Conservation (phyloP, 2,888 invertebrate species). For the Lumbricus terrestris region DNA sequence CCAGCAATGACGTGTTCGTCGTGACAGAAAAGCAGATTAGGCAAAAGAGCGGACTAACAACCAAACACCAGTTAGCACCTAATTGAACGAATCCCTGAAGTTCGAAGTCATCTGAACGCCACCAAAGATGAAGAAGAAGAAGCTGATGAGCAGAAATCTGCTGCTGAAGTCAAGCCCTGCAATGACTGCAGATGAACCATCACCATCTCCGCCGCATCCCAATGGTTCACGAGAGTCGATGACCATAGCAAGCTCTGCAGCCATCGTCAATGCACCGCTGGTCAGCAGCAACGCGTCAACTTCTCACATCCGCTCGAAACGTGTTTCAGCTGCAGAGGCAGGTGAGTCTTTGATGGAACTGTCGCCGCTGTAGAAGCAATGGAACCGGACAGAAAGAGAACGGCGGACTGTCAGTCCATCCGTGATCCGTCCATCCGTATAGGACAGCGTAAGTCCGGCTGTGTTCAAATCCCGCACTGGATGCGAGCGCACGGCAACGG, state of each 20-base stretch:
- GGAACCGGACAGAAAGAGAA: not conserved
- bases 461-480: not conserved
- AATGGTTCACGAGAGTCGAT: not conserved
- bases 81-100: no score
- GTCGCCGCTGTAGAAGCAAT: no score
- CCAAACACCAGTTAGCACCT: no score
- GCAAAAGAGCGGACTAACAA: not conserved
- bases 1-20: not conserved
- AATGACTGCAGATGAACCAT: not conserved
- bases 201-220: not conserved
- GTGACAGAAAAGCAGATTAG: not conserved
- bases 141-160: no score
- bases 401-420: no score
- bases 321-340: not conserved
- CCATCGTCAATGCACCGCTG: not conserved
- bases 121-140: not conserved
- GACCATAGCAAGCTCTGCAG: not conserved
- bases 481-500: not conserved
- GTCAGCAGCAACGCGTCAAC: no score
- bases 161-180: not conserved
- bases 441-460: not conserved
- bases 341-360: not conserved
- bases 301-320: not conserved
- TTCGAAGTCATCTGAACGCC: not conserved
- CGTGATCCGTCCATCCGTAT: not conserved